These are phyloP conservation scores for Scortum barcoo DNA, from an alignment of 2,113 vertebrate genomes.

Conservation along the genomic window DNA sequence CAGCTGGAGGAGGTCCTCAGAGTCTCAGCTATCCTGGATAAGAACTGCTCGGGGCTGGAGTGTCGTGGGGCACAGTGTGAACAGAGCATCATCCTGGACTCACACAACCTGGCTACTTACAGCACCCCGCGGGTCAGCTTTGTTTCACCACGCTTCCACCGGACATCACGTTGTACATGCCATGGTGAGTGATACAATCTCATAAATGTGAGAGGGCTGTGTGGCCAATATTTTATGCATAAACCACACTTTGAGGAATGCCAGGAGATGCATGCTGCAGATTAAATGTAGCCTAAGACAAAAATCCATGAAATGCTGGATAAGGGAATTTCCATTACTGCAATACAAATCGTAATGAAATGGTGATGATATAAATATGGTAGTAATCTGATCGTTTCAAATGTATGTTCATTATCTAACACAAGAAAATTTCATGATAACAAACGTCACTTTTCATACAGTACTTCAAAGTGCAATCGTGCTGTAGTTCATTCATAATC, in stretches of 20 bases:
- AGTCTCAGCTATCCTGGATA: conserved; percentile 94
- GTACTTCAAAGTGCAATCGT: no score
- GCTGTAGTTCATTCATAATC: no score
- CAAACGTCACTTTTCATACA: no score
- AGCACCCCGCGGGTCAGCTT: conserved; percentile 95
- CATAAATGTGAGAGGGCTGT: neutral
- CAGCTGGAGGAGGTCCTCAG: conserved; percentile 93
- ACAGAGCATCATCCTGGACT: conserved; percentile 92
- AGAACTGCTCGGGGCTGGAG: conserved; percentile 96
- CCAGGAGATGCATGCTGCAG: neutral
- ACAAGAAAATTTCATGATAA: no score
- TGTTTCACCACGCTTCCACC: conserved; percentile 94
- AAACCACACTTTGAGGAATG: no score
- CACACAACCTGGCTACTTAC: conserved; percentile 93
- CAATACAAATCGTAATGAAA: neutral
- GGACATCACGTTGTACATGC: conserved; percentile 93
- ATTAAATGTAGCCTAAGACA: neutral
- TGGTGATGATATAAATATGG: neutral
- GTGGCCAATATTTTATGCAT: neutral
- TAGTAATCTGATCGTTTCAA: neutral
- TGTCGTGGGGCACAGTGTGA: conserved; percentile 95
- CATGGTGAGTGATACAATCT: conserved; percentile 86
- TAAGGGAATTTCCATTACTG: neutral
- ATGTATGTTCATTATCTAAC: no score
- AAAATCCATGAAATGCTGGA: no score